A percentile compares a stretch with the other conserved stretches of the same genome.
Evolutionary conservation across 2,113 vertebrate genomes (phyloP).

Genomic region (Lontra canadensis): DNA sequence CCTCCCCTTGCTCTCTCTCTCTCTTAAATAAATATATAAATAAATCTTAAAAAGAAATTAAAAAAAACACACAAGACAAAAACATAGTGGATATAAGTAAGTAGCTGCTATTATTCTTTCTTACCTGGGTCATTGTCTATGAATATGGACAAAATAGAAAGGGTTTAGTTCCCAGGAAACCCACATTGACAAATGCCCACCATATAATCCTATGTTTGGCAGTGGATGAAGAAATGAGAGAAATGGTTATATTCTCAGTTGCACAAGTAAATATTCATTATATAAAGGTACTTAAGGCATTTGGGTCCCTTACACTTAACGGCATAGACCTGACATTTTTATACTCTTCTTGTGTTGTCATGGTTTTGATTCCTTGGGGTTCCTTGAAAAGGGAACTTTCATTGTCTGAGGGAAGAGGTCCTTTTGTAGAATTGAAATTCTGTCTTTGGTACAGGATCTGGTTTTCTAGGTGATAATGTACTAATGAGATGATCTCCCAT

Average conservation of each 20-base stretch:
- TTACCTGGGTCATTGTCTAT: neutral
- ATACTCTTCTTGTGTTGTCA: neutral
- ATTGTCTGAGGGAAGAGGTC: neutral
- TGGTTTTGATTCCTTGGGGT: neutral
- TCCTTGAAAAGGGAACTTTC: neutral
- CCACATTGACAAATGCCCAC: neutral
- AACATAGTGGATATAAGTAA: neutral
- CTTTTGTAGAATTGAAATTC: neutral
- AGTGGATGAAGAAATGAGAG: neutral
- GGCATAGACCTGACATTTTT: neutral
- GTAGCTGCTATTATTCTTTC: neutral
- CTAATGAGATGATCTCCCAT: neutral
- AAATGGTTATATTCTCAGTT: neutral
- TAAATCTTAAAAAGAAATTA: neutral
- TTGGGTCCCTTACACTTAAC: neutral
- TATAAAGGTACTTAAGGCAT: no score
- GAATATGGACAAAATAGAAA: neutral
- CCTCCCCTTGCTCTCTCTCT: neutral
- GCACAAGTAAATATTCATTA: neutral
- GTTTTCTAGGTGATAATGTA: neutral
- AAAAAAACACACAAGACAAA: neutral
- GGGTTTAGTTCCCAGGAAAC: neutral
- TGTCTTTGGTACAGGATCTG: rapidly evolving
- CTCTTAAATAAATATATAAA: neutral
- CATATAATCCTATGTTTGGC: neutral